A percentile compares a stretch with the other conserved stretches of the same genome.
Conservation (phyloP, 2,797 vertebrate species). For the Artibeus jamaicensis region DNA sequence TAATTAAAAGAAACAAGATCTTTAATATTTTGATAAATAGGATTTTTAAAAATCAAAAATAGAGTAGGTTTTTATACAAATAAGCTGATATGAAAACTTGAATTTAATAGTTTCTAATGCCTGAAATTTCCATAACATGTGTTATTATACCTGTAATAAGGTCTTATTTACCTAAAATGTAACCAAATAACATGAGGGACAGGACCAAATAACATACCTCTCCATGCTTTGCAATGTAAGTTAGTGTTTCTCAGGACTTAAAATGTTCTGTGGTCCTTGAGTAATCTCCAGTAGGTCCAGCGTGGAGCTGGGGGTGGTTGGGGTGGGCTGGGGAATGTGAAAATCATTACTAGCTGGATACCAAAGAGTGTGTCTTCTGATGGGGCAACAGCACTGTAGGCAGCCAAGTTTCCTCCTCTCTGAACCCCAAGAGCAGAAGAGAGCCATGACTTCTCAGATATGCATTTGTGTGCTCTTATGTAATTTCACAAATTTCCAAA, state of each 20-base stretch:
- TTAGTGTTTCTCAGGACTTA: background rate
- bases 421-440: slow-evolving; percentile 8
- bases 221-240: background rate
- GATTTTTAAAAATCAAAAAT: background rate
- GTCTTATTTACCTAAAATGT: background rate
- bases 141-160: background rate
- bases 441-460: slow-evolving; percentile 43
- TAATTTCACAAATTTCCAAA: slow-evolving; percentile 73
- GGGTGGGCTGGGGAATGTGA: too few species aligned
- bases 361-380: background rate
- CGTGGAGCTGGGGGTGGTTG: background rate
- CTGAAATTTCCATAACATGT: background rate
- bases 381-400: background rate
- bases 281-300: background rate
- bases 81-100: background rate
- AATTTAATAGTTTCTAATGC: background rate
- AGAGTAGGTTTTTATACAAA: background rate
- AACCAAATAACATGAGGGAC: background rate
- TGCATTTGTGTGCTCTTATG: slow-evolving; percentile 64
- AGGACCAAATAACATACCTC: background rate
- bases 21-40: background rate
- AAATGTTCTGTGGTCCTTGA: background rate
- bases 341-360: background rate
- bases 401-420: background rate
- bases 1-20: background rate